Evolutionary conservation across 1,140 invertebrate genomes (phyloP).

Genomic region (Drosophila navojoa): DNA sequence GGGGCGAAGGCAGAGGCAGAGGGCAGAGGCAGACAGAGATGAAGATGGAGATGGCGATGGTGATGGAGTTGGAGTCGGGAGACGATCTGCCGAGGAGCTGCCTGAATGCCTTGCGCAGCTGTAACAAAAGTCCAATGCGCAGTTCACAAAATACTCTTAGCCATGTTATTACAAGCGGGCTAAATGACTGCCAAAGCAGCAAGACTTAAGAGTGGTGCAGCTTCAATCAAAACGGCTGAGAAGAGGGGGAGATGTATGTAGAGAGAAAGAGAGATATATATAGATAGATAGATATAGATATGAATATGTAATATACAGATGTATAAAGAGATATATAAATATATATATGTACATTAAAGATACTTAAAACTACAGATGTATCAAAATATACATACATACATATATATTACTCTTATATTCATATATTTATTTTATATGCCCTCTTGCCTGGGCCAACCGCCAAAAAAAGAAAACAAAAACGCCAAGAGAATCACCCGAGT

Average conservation of each 20-base stretch:
- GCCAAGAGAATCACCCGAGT: neutral
- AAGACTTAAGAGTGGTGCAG: neutral
- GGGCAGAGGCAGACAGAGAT: too few relatives aligned
- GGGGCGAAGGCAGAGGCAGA: neutral
- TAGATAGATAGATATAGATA: too few relatives aligned
- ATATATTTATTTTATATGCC: too few relatives aligned
- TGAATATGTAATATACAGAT: too few relatives aligned
- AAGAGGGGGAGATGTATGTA: neutral
- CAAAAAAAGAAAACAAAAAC: neutral
- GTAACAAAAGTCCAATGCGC: slow-evolving; percentile 7
- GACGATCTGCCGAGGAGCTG: slow-evolving; percentile 5
- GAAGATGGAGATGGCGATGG: too few relatives aligned
- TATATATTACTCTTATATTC: too few relatives aligned
- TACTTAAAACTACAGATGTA: too few relatives aligned
- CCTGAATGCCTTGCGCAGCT: slow-evolving; percentile 11
- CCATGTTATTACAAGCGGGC: slow-evolving; percentile 77
- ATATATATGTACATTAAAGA: too few relatives aligned
- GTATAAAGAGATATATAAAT: too few relatives aligned
- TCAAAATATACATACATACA: too few relatives aligned
- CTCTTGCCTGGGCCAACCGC: neutral
- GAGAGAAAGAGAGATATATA: too few relatives aligned
- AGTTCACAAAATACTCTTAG: slow-evolving; percentile 79
- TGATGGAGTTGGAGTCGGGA: too few relatives aligned
- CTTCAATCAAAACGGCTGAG: slow-evolving; percentile 28
- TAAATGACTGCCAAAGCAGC: slow-evolving; percentile 58